Evolutionary conservation across 2,888 invertebrate species (phyloP), one percentile per base, ranked within the genome.

Genomic region (Incurvaria masculella): DNA sequence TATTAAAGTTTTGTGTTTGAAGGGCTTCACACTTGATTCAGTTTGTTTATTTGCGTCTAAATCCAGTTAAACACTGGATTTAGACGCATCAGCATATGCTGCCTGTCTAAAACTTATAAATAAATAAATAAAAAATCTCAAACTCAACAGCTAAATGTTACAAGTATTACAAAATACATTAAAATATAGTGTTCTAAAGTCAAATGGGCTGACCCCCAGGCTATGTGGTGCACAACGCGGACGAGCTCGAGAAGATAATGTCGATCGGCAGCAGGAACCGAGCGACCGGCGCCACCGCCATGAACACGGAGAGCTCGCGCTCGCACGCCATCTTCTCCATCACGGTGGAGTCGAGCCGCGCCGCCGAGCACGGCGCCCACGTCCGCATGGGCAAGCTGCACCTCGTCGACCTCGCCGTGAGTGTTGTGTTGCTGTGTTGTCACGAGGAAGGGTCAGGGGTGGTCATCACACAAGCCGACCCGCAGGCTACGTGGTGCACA

Each of bases 251-350:
- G 63, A 87, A 91, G 58, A 92, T 98, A 46, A 95, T 98, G 94
- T 90, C 90, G 39, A 81, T 96, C 19, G 99, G 99, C 47, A 98
- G 97, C 68, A 95, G 94, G 72, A 97, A 97, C 79, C 84, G 98
- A 0, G 72, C 73, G 47, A 74, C 71, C 48, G 68, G 72, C 10
- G 90, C 97, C 1, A 99, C 99, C 0, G 91, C 96, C 55, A 99
- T 99, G 97, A 99, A 99, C 71, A 88, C 89, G 11, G 93, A 94
- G 63, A 97, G 97, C 59, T 97, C 97, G 0, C 81, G 98, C 45
- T 97, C 97, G 0, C 99, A 99, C 79, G 97, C 98, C 8, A 97
- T 99, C 59, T 99, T 99, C 78, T 95, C 96, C 14, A 94, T 99
- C 43, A 97, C 96, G 0, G 91, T 99, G 42, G 99, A 99, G 78